These are phyloP conservation scores for Marmota monax DNA, from an alignment of 2,113 vertebrate genomes.

Conservation along the genomic window DNA sequence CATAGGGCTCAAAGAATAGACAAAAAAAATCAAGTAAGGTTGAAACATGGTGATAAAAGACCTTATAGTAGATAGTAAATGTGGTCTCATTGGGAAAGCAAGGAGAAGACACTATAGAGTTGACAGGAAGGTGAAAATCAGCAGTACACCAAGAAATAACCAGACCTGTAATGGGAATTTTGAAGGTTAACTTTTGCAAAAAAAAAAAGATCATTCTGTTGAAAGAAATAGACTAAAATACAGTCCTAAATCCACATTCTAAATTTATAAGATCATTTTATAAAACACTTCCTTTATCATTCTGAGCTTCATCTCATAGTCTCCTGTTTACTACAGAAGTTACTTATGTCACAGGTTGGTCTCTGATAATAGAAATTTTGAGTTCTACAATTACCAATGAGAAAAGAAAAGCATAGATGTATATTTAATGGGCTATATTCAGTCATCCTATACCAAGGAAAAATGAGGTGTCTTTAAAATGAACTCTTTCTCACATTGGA, in stretches of 20 bases:
- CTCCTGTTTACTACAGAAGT: neutral
- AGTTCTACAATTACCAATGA: conserved; percentile 20
- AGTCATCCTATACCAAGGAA: neutral
- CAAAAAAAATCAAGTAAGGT: neutral
- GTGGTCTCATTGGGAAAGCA: neutral
- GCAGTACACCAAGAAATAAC: neutral
- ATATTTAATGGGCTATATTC: neutral
- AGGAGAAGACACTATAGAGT: neutral
- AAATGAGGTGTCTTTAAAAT: neutral
- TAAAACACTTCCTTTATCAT: neutral
- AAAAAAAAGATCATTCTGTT: neutral
- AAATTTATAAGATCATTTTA: conserved; percentile 28
- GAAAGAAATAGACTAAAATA: conserved; percentile 39
- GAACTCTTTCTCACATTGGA: neutral
- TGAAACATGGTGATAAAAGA: neutral
- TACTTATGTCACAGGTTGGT: neutral
- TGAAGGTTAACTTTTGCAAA: neutral
- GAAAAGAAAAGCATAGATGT: neutral
- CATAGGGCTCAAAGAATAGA: neutral
- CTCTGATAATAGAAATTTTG: conserved; percentile 7
- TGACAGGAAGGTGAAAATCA: neutral
- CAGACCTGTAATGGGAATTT: neutral
- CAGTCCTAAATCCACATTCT: neutral
- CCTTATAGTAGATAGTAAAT: neutral
- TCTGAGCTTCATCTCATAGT: neutral